Base-by-base conservation (phyloP, 2,113 vertebrate species). In the Fulmarus glacialis region DNA sequence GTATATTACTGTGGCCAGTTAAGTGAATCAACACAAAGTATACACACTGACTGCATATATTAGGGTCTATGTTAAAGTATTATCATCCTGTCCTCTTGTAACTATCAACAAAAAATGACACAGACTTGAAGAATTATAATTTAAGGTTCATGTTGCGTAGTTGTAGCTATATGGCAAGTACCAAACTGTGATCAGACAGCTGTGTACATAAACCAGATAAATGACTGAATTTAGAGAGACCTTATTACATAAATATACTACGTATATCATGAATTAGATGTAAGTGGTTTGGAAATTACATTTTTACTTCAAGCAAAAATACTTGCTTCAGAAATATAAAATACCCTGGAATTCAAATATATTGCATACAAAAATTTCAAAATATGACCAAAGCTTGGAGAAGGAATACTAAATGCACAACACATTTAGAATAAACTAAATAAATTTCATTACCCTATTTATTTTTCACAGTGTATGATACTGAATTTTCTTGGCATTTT, bases 181-280 rank as follows among this genome's bases (percentile, higher is more conserved):
- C 50, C 45, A 48, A 93, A 68, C 38, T 70, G 64, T 92, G 91
- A 91, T 83, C 66, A 86, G 70, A 73, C 29, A 94, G 43, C 82
- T 81, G 67, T 62, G 27, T 84, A 63, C 73, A 87, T 96, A 88
- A 96, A 94, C 96, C 67, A 97, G 38, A 68, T 58, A 85, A 96
- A 94, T 68, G 12, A 79, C n/a, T 22, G 14, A 78, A 94, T 96
- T 92, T 94, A 78, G 16, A 48, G 56, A 72, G 73, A 59, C 12
- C 21, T 87, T 58, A 90, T 84, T 94, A 71, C 81, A 67, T 89
- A 78, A 87, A 83, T 80, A 70, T 78, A 74, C 36, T 70, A 55
- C 32, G 84, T 66, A 48, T 36, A 70, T 62, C 4, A 94, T 71
- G 53, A 89, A 82, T 89, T 87, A 77, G 15, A 78, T 78, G 12